Evolutionary conservation across 2,797 vertebrate species (phyloP), one percentile per base, ranked within the genome.

Genomic region (Tokudaia tokunoshimensis): DNA sequence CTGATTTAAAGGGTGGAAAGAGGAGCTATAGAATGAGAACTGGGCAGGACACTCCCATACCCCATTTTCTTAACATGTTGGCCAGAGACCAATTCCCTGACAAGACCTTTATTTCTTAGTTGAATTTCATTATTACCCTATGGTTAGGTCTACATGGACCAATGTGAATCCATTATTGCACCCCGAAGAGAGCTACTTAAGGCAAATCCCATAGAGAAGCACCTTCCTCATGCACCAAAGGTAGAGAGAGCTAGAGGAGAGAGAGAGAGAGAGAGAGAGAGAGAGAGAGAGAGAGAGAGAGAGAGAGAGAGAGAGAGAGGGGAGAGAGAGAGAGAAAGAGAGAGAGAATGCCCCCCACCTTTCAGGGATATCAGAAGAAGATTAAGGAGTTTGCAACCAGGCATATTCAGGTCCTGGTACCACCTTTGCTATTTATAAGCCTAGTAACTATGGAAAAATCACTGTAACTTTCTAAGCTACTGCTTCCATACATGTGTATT

Each of bases 121-220:
- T 83, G 67, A 9, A 55, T 61, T 85, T 83, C 31, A 87, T 89
- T 26, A 47, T 75, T 44, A 85, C n/a, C 41, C 65, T 70, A 41
- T 31, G 76, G 57, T 61, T 84, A 83, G 44, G 10, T 76, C 72
- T 92, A 50, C 7, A 0, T 37, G 6, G 55, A 67, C 83, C 31
- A 83, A 37, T 9, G 61, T 41, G 88, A 95, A 82, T 90, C n/a
- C 8, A 37, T 57, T 41, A 19, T 17, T 59, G 22, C 1, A 57
- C 82, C 83, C 86, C 61, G 52, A 74, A 89, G 85, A 92, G 26
- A 93, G 26, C 37, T 95, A 47, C 12, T 55, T 31, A 67, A 89
- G 82, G 59, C 29, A 59, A n/a, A 61, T 24, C 34, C 20, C 83
- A n/a, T 22, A 29, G 22, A 12, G 26, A 14, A 65, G 31, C 41